phyloP scores from a whole-genome alignment of 2,888 invertebrate species.

The Drosophila austrosaltans region DNA sequence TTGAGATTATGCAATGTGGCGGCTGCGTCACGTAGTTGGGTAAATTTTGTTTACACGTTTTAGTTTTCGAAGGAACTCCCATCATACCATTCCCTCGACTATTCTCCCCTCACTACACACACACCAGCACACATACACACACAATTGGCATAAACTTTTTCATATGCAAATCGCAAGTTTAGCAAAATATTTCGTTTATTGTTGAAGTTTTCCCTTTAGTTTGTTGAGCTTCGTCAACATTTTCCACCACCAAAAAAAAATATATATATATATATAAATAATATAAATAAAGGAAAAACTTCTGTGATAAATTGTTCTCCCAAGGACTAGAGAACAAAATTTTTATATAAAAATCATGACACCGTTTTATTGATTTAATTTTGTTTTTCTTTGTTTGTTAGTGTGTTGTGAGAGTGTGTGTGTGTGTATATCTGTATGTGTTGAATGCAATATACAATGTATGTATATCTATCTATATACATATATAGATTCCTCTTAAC shows the following conservation, averaged over 20 bases:
- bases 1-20: constrained; percentile 72
- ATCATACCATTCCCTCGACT: not conserved
- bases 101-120: not conserved
- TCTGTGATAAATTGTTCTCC: constrained; percentile 73
- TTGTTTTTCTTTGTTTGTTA: constrained; percentile 39
- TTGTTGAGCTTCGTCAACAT: constrained; percentile 60
- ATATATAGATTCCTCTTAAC: constrained; percentile 58
- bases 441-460: constrained; percentile 42
- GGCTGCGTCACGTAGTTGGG: constrained; percentile 73
- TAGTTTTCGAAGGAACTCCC: constrained; percentile 49
- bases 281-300: constrained; percentile 49
- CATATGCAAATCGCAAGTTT: constrained; percentile 81
- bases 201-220: constrained; percentile 77
- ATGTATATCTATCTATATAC: constrained; percentile 28
- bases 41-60: constrained; percentile 78
- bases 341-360: constrained; percentile 78
- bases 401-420: not conserved
- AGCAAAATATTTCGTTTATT: constrained; percentile 81
- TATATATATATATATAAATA: constrained; percentile 19
- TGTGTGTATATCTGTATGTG: constrained; percentile 27
- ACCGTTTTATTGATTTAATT: constrained; percentile 76
- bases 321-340: constrained; percentile 23
- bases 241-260: constrained; percentile 30
- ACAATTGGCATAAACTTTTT: constrained; percentile 78
- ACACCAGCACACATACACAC: constrained; percentile 24